phyloP scores from a whole-genome alignment of 2,113 vertebrate genomes.

The Aegypius monachus region DNA sequence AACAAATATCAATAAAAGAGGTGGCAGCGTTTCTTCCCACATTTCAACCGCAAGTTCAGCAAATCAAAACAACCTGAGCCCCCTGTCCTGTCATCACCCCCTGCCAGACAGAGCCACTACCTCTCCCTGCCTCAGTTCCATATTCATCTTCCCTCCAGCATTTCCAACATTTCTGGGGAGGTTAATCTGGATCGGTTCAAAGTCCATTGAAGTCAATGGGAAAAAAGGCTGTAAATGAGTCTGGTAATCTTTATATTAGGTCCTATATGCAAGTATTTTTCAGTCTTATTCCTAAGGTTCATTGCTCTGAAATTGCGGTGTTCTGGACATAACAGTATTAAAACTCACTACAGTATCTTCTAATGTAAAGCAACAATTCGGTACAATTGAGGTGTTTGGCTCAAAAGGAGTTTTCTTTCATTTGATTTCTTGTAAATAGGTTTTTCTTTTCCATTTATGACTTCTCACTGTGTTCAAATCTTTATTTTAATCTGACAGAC shows the following conservation, averaged over 20 bases:
- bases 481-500: constrained; percentile 32
- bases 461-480: background rate
- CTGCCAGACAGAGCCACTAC: background rate
- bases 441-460: constrained; percentile 24
- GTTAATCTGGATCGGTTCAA: background rate
- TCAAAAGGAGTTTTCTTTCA: background rate
- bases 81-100: background rate
- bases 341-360: background rate
- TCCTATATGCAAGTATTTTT: background rate
- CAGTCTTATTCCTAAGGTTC: background rate
- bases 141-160: background rate
- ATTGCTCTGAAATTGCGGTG: background rate
- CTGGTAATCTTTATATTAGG: background rate
- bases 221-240: background rate
- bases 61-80: constrained; percentile 10
- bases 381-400: background rate
- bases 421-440: constrained; percentile 28
- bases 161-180: background rate
- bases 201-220: background rate
- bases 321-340: background rate
- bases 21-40: background rate
- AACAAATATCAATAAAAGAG: constrained; percentile 1
- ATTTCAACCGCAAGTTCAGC: background rate
- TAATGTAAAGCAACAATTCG: background rate
- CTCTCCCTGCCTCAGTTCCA: background rate